A percentile compares a stretch with the other conserved stretches of the same genome.
These are phyloP conservation scores for Sorex araneus DNA, from an alignment of 2,113 vertebrate genomes.

Conservation along the genomic window DNA sequence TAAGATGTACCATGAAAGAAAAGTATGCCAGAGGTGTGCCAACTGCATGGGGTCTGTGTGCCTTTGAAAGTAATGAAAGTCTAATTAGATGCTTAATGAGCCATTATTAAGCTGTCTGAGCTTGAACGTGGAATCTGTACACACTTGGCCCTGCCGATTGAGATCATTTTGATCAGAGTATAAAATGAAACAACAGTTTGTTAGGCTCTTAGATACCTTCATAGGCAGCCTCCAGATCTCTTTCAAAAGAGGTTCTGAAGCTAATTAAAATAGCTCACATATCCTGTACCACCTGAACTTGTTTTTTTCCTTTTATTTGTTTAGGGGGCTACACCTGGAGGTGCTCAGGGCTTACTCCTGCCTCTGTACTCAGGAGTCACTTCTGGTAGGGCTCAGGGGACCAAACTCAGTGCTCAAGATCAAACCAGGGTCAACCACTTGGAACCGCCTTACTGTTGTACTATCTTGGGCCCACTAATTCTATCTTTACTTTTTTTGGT, in stretches of 20 bases:
- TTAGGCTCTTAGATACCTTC: slow-evolving; percentile 19
- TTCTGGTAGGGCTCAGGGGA: too few relatives aligned
- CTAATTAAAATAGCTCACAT: neutral
- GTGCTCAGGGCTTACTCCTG: too few relatives aligned
- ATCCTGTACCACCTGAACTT: slow-evolving; percentile 8
- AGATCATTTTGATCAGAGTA: slow-evolving; percentile 49
- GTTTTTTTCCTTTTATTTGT: neutral
- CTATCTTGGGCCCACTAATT: too few relatives aligned
- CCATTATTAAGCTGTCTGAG: slow-evolving; percentile 41
- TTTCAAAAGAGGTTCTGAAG: neutral
- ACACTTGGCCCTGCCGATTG: slow-evolving; percentile 54
- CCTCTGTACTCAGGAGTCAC: too few relatives aligned
- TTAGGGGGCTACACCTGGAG: too few relatives aligned
- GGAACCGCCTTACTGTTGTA: too few relatives aligned
- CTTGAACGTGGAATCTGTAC: neutral
- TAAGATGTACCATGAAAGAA: neutral
- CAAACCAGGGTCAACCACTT: neutral
- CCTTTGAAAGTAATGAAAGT: neutral
- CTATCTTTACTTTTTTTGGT: too few relatives aligned
- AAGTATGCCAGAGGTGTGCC: neutral
- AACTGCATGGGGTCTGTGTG: neutral
- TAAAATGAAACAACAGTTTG: slow-evolving; percentile 64
- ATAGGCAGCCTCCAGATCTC: neutral
- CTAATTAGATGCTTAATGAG: slow-evolving; percentile 62
- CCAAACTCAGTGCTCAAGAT: too few relatives aligned